These are phyloP conservation scores for Rhinichthys klamathensis DNA, from an alignment of 2,113 vertebrate species.

Conservation along the genomic window DNA sequence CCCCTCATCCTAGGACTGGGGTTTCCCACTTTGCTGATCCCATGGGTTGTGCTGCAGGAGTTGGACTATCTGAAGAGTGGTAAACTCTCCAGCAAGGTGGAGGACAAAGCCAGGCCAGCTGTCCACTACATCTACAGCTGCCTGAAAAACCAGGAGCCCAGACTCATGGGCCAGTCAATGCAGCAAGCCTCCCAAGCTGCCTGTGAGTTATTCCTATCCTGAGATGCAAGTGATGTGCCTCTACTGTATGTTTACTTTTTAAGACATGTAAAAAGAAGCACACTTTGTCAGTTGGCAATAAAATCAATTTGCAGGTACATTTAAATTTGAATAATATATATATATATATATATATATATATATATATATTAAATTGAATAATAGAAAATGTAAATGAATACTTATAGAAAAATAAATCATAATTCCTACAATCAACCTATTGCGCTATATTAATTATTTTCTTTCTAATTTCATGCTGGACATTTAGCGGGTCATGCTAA, in stretches of 20 bases:
- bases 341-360: too few species aligned
- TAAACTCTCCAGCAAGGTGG: constrained; percentile 78
- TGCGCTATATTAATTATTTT: not conserved
- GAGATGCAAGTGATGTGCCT: not conserved
- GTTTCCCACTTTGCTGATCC: constrained; percentile 84
- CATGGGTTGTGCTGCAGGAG: constrained; percentile 95
- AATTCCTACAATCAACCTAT: not conserved
- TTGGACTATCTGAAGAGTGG: constrained; percentile 87
- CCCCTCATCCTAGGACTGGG: constrained; percentile 72
- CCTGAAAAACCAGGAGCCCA: constrained; percentile 80
- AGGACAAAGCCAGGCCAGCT: constrained; percentile 83
- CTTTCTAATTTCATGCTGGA: not conserved
- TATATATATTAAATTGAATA: too few species aligned
- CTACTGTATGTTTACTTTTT: not conserved
- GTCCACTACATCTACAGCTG: constrained; percentile 87
- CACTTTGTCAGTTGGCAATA: not conserved
- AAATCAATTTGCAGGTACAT: not conserved
- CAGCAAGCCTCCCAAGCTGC: constrained; percentile 86
- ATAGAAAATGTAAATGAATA: too few species aligned
- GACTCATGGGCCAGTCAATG: constrained; percentile 91
- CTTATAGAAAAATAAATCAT: not conserved
- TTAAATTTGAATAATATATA: not conserved
- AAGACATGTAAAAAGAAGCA: not conserved
- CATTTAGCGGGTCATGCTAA: too few species aligned
- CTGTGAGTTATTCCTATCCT: constrained; percentile 75